Conservation (phyloP, 2,797 vertebrate genomes). For the Lacerta bilineata region DNA sequence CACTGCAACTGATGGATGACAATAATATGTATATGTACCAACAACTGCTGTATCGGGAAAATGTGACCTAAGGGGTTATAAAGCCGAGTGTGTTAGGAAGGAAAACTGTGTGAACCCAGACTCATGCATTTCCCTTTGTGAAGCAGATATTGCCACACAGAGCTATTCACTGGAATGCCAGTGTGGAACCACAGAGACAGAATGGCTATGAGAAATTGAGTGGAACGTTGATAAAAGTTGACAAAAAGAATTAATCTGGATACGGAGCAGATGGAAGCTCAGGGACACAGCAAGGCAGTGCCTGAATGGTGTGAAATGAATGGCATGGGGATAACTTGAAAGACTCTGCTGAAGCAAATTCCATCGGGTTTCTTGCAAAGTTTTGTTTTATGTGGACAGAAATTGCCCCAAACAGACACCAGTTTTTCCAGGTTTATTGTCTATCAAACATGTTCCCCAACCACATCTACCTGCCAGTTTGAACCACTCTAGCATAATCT, state of each 20-base stretch:
- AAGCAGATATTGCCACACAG: not conserved
- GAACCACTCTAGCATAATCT: not conserved
- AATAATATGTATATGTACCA: not conserved
- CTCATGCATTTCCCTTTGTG: not conserved
- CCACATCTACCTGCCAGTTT: not conserved
- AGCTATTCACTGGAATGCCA: not conserved
- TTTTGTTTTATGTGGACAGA: not conserved
- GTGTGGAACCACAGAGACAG: not conserved
- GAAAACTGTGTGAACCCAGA: not conserved
- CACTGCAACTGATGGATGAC: not conserved
- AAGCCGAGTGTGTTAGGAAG: too few relatives aligned
- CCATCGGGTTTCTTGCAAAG: not conserved
- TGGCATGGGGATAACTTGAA: not conserved
- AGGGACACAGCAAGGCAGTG: not conserved
- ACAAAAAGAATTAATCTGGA: not conserved
- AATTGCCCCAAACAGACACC: too few relatives aligned
- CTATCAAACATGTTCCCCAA: not conserved
- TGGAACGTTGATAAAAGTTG: not conserved
- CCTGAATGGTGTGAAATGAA: not conserved
- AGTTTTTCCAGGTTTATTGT: not conserved
- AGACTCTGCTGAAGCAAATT: not conserved
- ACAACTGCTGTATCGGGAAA: not conserved
- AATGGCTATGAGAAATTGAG: not conserved
- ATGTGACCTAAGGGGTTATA: not conserved
- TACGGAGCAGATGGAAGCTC: not conserved